Evolutionary conservation across 2,797 vertebrate genomes (phyloP).

Genomic region (Brachyrhaphis roseni): DNA sequence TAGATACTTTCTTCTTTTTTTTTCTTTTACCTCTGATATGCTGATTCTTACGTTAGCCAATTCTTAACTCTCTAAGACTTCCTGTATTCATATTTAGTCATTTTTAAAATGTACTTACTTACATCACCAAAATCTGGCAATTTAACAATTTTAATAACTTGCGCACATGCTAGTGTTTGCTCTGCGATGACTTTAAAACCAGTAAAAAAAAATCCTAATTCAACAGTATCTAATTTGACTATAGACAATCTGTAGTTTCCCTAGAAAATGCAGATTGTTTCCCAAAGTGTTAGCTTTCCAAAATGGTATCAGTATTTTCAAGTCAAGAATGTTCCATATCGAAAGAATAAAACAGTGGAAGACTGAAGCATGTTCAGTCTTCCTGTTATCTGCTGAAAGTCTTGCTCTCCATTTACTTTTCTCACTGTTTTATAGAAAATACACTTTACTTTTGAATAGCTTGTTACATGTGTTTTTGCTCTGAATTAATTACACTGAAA

Average conservation of each 20-base stretch:
- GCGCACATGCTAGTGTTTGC: not conserved
- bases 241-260: not conserved
- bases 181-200: not conserved
- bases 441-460: not conserved
- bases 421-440: not conserved
- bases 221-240: not conserved
- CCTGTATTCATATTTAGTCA: not conserved
- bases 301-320: not conserved
- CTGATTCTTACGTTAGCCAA: not conserved
- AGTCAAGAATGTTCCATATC: not conserved
- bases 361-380: not conserved
- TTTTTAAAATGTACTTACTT: not conserved
- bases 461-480: not conserved
- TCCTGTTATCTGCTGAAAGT: not conserved
- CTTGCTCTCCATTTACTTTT: not conserved
- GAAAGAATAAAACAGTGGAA: not conserved
- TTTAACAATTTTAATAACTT: not conserved
- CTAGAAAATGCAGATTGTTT: not conserved
- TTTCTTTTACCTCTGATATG: not conserved
- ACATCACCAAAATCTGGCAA: not conserved
- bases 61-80: not conserved
- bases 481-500: not conserved
- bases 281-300: not conserved
- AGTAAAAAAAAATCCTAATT: not conserved
- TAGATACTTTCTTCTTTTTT: not conserved